Conservation (phyloP, 2,888 invertebrate species). For the Drosophila colorata region DNA sequence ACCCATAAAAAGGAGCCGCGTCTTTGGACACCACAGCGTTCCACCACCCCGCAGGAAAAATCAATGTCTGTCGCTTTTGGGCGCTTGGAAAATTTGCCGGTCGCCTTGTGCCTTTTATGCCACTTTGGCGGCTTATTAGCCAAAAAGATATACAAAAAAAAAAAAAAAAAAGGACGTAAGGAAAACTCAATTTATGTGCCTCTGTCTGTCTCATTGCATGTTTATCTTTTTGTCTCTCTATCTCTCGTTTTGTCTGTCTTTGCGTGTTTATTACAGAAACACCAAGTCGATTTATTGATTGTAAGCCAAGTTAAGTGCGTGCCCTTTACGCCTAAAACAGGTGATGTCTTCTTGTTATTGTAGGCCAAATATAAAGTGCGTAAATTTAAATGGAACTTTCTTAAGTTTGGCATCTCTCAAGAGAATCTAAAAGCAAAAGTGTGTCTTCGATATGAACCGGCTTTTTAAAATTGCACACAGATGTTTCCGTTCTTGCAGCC, state of each 20-base stretch:
- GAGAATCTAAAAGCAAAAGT: too few relatives aligned
- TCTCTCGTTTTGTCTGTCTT: conserved; percentile 3
- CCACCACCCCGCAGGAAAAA: conserved; percentile 36
- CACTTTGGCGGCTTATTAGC: conserved; percentile 66
- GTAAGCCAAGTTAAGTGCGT: conserved; percentile 36
- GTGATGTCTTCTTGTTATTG: neutral
- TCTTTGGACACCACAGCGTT: conserved; percentile 22
- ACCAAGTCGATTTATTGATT: conserved; percentile 56
- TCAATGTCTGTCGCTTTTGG: conserved; percentile 60
- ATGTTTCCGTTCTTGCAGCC: too few relatives aligned
- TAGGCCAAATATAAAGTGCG: neutral
- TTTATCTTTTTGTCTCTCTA: conserved; percentile 14
- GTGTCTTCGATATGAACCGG: too few relatives aligned
- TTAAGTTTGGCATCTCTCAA: too few relatives aligned
- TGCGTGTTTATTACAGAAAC: conserved; percentile 26
- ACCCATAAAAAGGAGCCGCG: conserved; percentile 66
- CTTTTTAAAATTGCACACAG: too few relatives aligned
- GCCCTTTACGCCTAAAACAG: conserved; percentile 13
- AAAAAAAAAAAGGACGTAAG: conserved; percentile 9
- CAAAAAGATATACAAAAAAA: conserved; percentile 11
- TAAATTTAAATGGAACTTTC: neutral
- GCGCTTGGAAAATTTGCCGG: conserved; percentile 32
- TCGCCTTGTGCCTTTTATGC: conserved; percentile 51
- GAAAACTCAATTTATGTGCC: conserved; percentile 33
- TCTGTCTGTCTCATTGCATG: conserved; percentile 30